Percentiles rank a stretch among this genome's conserved stretches.
Conservation (phyloP, 2,888 invertebrate species). For the Helicoverpa assulta region DNA sequence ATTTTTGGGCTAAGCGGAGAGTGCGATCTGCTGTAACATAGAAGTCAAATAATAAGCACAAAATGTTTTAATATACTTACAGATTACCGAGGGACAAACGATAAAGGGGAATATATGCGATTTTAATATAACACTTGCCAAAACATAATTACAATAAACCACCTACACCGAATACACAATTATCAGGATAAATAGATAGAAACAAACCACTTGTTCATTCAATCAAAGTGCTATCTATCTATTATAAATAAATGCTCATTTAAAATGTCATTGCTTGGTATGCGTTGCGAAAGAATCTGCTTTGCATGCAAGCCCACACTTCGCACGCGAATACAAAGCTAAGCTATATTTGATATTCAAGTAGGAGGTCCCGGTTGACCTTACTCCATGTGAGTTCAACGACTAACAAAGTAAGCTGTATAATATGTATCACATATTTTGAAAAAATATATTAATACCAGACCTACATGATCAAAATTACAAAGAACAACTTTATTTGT, state of each 20-base stretch:
- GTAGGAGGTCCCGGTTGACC: slow-evolving; percentile 78
- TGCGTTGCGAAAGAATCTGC: slow-evolving; percentile 78
- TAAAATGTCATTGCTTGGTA: slow-evolving; percentile 71
- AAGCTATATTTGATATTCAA: slow-evolving; percentile 76
- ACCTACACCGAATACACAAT: background rate
- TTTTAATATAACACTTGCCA: background rate
- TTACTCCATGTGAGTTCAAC: slow-evolving; percentile 66
- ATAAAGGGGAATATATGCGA: background rate
- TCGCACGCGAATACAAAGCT: slow-evolving; percentile 71
- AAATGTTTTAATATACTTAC: no score
- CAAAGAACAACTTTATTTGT: background rate
- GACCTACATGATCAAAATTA: no score
- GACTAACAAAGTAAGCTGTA: slow-evolving; percentile 60
- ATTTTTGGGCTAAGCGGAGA: slow-evolving; percentile 92
- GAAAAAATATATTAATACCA: slow-evolving; percentile 11
- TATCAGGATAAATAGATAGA: slow-evolving; percentile 23
- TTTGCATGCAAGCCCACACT: slow-evolving; percentile 79
- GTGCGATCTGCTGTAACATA: slow-evolving; percentile 87
- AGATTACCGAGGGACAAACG: no score
- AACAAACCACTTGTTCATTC: slow-evolving; percentile 38
- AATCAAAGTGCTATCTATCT: slow-evolving; percentile 33
- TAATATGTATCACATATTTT: slow-evolving; percentile 31
- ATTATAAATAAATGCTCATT: slow-evolving; percentile 53
- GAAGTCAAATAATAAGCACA: slow-evolving; percentile 10
- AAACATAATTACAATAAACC: background rate